Percentiles rank a stretch among this genome's conserved stretches.
Evolutionary conservation across 2,113 vertebrate genomes (phyloP).

Genomic region (Cephalopholis sonnerati): DNA sequence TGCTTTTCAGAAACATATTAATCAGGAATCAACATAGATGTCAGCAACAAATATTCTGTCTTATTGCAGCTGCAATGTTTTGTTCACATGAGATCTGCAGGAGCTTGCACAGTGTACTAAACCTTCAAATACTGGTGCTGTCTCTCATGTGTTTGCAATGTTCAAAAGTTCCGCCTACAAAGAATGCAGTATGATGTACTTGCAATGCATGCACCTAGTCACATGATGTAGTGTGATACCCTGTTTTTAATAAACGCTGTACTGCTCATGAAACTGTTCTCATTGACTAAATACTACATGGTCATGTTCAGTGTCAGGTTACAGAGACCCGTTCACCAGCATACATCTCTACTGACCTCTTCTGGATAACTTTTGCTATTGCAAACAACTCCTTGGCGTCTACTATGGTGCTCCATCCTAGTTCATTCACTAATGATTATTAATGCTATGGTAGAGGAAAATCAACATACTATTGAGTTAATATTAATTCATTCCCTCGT

Average conservation of each 20-base stretch:
- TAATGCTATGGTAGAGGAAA: not conserved
- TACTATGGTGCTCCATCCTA: not conserved
- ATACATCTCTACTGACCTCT: constrained; percentile 33
- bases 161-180: not conserved
- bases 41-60: not conserved
- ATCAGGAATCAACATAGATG: not conserved
- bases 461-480: not conserved
- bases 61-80: constrained; percentile 12
- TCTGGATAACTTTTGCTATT: not conserved
- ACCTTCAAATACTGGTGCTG: constrained; percentile 1
- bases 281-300: not conserved
- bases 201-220: not conserved
- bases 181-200: not conserved
- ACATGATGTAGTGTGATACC: constrained; percentile 14
- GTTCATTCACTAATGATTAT: not conserved
- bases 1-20: constrained; percentile 1
- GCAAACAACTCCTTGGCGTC: not conserved
- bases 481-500: too few relatives aligned
- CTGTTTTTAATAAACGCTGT: constrained; percentile 49
- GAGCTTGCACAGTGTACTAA: not conserved
- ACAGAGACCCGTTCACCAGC: not conserved
- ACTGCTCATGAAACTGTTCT: not conserved
- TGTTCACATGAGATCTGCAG: not conserved
- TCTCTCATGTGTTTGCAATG: constrained; percentile 30
- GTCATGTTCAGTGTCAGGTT: too few relatives aligned